Evolutionary conservation across 1,140 invertebrate species (phyloP).

Genomic region (Sycophaga agraensis): DNA sequence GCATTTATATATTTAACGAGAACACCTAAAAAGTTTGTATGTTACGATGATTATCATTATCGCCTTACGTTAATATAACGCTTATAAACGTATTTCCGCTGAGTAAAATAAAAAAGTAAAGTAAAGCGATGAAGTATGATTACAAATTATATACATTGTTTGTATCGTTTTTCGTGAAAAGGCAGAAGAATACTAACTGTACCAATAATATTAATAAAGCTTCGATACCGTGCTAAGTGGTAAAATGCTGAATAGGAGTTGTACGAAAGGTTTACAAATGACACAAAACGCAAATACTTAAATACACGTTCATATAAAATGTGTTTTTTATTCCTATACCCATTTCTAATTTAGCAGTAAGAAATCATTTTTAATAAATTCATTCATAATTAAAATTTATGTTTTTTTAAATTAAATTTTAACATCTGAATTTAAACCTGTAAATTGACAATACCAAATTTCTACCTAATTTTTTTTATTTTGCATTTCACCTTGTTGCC

Average conservation of each 20-base stretch:
- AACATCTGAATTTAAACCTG: too few species aligned
- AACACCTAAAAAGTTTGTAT: slow-evolving; percentile 32
- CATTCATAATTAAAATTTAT: too few species aligned
- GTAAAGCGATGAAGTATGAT: slow-evolving; percentile 34
- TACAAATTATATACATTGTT: slow-evolving; percentile 39
- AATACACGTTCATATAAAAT: slow-evolving; percentile 42
- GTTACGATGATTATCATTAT: slow-evolving; percentile 43
- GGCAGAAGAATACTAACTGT: slow-evolving; percentile 7
- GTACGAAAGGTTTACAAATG: slow-evolving; percentile 19
- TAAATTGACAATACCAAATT: too few species aligned
- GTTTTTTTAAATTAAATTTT: too few species aligned
- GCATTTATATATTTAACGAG: slow-evolving; percentile 37
- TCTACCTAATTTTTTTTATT: too few species aligned
- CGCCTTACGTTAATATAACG: slow-evolving; percentile 41
- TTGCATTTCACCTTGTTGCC: too few species aligned
- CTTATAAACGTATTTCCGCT: slow-evolving; percentile 43
- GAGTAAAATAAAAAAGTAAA: slow-evolving; percentile 6
- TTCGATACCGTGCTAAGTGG: slow-evolving; percentile 35
- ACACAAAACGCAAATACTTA: slow-evolving; percentile 33
- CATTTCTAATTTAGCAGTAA: too few species aligned
- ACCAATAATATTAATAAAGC: slow-evolving; percentile 29
- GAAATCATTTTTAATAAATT: too few species aligned
- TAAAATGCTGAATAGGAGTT: slow-evolving; percentile 22
- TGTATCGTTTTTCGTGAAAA: slow-evolving; percentile 37
- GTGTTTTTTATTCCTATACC: slow-evolving; percentile 2